A percentile compares a stretch with the other conserved stretches of the same genome.
These are phyloP conservation scores for Anastrepha ludens DNA, from an alignment of 1,140 invertebrate genomes.

Conservation along the genomic window DNA sequence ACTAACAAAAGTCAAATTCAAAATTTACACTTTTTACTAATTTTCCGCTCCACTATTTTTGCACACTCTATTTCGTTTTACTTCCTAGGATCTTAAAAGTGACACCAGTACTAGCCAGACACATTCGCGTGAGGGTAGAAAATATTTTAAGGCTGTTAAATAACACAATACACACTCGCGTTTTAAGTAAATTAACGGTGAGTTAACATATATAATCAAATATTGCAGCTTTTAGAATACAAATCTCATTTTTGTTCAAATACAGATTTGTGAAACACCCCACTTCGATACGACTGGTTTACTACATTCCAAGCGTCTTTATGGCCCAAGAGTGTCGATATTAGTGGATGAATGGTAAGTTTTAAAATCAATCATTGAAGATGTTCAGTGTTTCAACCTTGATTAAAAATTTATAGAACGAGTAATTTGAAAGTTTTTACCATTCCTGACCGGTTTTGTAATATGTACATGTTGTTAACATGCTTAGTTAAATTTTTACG, in stretches of 20 bases:
- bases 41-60: not conserved
- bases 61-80: not conserved
- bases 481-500: too few relatives aligned
- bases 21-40: not conserved
- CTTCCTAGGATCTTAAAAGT: conserved; percentile 64
- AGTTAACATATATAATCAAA: conserved; percentile 53
- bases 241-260: not conserved
- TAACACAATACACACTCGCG: conserved; percentile 66
- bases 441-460: too few relatives aligned
- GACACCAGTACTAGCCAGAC: conserved; percentile 69
- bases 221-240: not conserved
- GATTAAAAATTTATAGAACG: too few relatives aligned
- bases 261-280: conserved; percentile 68
- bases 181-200: conserved; percentile 70
- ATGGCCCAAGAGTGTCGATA: conserved; percentile 71
- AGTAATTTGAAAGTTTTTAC: too few relatives aligned
- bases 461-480: too few relatives aligned
- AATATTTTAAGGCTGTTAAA: conserved; percentile 66
- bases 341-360: conserved; percentile 70
- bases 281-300: conserved; percentile 71
- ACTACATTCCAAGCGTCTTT: conserved; percentile 68
- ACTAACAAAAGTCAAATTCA: not conserved
- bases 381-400: too few relatives aligned
- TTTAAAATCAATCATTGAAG: not conserved
- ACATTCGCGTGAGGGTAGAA: conserved; percentile 65